phyloP scores from a whole-genome alignment of 1,140 invertebrate species.

The Philotrypesis tridentata region DNA sequence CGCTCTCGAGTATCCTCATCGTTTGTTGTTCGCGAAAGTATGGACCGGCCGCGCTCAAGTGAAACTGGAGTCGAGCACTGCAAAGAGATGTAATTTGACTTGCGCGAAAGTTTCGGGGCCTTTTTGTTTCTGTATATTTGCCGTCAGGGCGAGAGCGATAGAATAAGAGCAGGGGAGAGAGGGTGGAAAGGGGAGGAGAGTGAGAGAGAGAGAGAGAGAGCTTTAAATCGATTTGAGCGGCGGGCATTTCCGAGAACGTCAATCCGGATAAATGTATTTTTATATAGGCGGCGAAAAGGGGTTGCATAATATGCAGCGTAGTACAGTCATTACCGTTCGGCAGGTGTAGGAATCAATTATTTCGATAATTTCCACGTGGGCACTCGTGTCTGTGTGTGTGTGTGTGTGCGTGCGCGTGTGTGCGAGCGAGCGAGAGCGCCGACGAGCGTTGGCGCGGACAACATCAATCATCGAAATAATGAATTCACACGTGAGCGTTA shows the following conservation, averaged over 20 bases:
- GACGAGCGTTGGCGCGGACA: background rate
- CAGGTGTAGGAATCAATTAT: background rate
- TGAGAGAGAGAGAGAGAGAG: too few species aligned
- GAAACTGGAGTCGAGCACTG: slow-evolving; percentile 1
- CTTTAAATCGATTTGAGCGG: background rate
- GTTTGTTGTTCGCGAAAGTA: slow-evolving; percentile 29
- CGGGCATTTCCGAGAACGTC: background rate
- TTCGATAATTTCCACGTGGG: background rate
- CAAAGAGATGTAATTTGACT: slow-evolving; percentile 31
- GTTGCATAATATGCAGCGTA: too few species aligned
- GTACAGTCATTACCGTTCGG: background rate
- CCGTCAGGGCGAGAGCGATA: too few species aligned
- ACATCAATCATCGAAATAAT: background rate
- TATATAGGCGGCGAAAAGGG: background rate
- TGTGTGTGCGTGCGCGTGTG: too few species aligned
- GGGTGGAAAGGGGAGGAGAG: too few species aligned
- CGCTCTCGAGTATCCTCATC: slow-evolving; percentile 9
- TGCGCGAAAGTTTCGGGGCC: background rate
- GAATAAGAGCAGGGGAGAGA: too few species aligned
- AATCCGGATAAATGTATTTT: background rate
- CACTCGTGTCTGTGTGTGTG: background rate
- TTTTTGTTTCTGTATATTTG: too few species aligned
- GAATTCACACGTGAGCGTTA: background rate
- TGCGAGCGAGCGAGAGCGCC: too few species aligned
- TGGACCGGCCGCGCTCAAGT: background rate